Conservation (phyloP, 2,797 vertebrate species). For the Sebastes variabilis region DNA sequence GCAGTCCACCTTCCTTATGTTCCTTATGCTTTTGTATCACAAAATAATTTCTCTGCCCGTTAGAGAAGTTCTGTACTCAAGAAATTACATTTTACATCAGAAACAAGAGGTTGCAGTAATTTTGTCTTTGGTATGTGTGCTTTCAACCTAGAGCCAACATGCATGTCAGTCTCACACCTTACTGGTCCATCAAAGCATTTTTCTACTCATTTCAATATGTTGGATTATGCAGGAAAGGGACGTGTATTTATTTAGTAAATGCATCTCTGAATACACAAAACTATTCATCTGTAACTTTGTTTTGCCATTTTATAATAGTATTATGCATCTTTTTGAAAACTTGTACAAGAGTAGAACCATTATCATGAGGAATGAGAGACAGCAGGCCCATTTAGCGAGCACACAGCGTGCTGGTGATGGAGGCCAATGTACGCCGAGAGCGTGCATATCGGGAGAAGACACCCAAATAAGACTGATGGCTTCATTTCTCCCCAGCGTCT, state of each 20-base stretch:
- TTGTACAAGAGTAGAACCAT: neutral
- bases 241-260: neutral
- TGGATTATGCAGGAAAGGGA: neutral
- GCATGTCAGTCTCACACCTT: neutral
- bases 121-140: neutral
- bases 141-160: neutral
- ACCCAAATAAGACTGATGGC: conserved; percentile 4
- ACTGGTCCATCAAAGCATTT: neutral
- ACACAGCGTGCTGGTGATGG: neutral
- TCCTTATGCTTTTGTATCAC: neutral
- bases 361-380: neutral
- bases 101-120: neutral
- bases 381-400: neutral
- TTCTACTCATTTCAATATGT: neutral
- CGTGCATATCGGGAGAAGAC: neutral
- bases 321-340: neutral
- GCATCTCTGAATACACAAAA: neutral
- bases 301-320: neutral
- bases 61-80: too few relatives aligned
- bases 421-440: neutral
- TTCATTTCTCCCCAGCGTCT: neutral
- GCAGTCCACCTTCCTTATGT: neutral
- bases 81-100: neutral
- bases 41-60: neutral
- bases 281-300: neutral